Evolutionary conservation across 2,888 invertebrate genomes (phyloP).

Genomic region (Orchesella flavescens): DNA sequence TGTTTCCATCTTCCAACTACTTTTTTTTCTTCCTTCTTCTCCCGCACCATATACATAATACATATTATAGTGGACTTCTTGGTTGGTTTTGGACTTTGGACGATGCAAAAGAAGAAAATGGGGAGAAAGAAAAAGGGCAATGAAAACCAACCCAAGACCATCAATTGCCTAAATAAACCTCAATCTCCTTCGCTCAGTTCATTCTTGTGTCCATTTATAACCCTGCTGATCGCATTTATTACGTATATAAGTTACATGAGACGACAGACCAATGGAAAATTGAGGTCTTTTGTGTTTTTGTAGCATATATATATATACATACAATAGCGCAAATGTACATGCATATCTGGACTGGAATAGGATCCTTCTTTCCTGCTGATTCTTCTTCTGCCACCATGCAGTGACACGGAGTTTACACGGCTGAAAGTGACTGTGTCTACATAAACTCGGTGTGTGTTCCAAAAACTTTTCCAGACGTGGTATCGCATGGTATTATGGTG

Average conservation of each 20-base stretch:
- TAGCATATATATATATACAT: neutral
- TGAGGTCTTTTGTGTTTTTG: conserved; percentile 47
- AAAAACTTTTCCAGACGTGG: conserved; percentile 27
- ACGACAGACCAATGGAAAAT: conserved; percentile 52
- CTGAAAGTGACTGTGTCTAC: conserved; percentile 5
- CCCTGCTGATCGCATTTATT: conserved; percentile 59
- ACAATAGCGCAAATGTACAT: neutral
- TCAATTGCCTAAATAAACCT: conserved; percentile 63
- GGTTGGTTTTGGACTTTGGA: conserved; percentile 1
- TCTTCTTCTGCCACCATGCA: neutral
- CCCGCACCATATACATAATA: no score
- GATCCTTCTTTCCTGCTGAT: neutral
- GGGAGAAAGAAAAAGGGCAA: conserved; percentile 27
- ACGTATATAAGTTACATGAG: conserved; percentile 51
- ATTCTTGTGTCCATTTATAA: conserved; percentile 60
- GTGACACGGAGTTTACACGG: neutral
- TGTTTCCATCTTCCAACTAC: neutral
- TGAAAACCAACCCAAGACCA: conserved; percentile 50
- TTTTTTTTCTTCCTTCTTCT: neutral
- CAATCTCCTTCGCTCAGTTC: conserved; percentile 57
- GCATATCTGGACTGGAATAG: neutral
- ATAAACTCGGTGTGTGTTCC: conserved; percentile 3
- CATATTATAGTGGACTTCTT: neutral
- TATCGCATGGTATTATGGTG: neutral
- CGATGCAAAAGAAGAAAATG: conserved; percentile 1